Evolutionary conservation across 2,113 vertebrate genomes (phyloP), one percentile per base, ranked within the genome.

Genomic region (Anser cygnoides): DNA sequence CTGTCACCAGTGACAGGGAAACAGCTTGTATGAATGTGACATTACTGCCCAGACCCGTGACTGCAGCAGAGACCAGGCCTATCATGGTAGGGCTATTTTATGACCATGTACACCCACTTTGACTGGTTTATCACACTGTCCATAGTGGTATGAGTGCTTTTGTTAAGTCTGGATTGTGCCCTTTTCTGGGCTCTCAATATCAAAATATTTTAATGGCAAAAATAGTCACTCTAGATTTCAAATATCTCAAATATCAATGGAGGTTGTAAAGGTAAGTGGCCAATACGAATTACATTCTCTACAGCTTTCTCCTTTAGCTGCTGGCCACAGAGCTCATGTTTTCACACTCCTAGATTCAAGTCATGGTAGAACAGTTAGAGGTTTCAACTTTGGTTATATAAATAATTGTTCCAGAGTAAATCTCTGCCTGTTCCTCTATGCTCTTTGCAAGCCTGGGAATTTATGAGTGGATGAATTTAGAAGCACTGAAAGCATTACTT

Each of bases 401-500:
- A 89, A 77, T 78, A 84, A 44, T n/a, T 58, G 33, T 78, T 94
- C 57, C 67, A 75, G 55, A 55, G 13, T 11, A 84, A 95, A 82
- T 84, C 72, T 71, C 39, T 93, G 43, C 15, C 57, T 78, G 5
- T 19, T 92, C 39, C n/a, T 89, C 68, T 75, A 9, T 16, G 7
- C 8, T 57, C 33, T 93, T 87, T 82, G 54, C 29, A 75, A 87
- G 54, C 18, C 57, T 31, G 68, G 43, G 80, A 95, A 82, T 95
- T 95, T 89, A 85, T 94, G 90, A 90, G 65, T n/a, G 35, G 87
- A 87, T 97, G 79, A 90, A 95, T 97, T 98, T 97, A 97, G 78
- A 94, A 95, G 76, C 58, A 94, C 74, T 93, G 89, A 97, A 97
- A 92, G 77, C 8, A 78, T 93, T 97, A 97, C 94, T 97, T 96